Conservation (phyloP, 2,113 vertebrate genomes). For the Rhinopomastus cyanomelas region DNA sequence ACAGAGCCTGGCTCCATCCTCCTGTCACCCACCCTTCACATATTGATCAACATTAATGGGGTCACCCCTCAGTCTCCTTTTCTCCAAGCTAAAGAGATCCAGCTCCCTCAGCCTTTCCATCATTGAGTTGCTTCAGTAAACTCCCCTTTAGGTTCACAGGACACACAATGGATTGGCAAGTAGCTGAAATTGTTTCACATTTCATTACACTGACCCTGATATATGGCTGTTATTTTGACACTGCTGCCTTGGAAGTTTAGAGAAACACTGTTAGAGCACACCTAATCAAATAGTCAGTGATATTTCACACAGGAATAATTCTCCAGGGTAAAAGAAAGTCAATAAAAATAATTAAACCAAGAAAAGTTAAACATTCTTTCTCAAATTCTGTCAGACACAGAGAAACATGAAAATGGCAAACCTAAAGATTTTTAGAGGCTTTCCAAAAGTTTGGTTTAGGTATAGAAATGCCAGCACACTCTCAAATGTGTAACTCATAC, state of each 20-base stretch:
- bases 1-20: too few relatives aligned
- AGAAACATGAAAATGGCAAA: background rate
- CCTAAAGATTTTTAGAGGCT: background rate
- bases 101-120: too few relatives aligned
- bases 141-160: background rate
- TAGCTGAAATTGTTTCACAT: background rate
- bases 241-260: background rate
- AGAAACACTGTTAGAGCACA: conserved; percentile 7
- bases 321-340: conserved; percentile 24
- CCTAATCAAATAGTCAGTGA: conserved; percentile 8
- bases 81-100: too few relatives aligned
- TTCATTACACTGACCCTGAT: conserved; percentile 1
- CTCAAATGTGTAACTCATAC: background rate
- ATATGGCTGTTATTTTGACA: conserved; percentile 47
- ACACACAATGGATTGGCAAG: background rate
- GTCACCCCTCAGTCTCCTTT: too few relatives aligned
- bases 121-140: background rate
- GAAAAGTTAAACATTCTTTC: conserved; percentile 10
- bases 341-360: conserved; percentile 45
- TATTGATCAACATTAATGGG: too few relatives aligned
- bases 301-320: background rate
- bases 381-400: background rate
- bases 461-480: background rate
- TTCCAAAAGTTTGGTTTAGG: background rate
- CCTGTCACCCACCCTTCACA: too few relatives aligned